A percentile compares a stretch with the other conserved stretches of the same genome.
These are phyloP conservation scores for Euglossa dilemma DNA, from an alignment of 1,140 invertebrate genomes.

Conservation along the genomic window DNA sequence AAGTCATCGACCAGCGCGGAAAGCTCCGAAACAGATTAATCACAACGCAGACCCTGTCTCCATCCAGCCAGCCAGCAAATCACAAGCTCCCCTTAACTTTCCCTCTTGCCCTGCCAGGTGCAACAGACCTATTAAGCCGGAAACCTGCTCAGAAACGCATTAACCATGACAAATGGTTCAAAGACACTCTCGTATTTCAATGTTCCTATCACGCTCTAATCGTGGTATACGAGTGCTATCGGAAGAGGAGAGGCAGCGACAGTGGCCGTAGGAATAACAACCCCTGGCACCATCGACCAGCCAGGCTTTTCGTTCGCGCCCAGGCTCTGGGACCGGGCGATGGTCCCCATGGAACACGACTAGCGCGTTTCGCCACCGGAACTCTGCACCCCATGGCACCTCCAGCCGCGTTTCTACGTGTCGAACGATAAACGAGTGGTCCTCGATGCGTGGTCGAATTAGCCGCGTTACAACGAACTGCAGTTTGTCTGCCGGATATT, in stretches of 20 bases:
- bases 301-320: slow-evolving; percentile 45
- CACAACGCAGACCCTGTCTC: too few species aligned
- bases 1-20: too few species aligned
- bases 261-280: slow-evolving; percentile 39
- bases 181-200: slow-evolving; percentile 25
- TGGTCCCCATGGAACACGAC: not conserved
- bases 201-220: slow-evolving; percentile 51
- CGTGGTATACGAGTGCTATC: slow-evolving; percentile 14
- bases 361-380: not conserved
- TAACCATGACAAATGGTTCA: slow-evolving; percentile 38
- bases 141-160: not conserved
- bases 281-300: slow-evolving; percentile 10
- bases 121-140: too few species aligned
- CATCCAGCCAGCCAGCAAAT: too few species aligned
- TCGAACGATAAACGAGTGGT: slow-evolving; percentile 59
- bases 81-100: not conserved
- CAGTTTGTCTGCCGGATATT: slow-evolving; percentile 53
- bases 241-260: slow-evolving; percentile 16
- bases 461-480: slow-evolving; percentile 38
- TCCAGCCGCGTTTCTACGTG: slow-evolving; percentile 33
- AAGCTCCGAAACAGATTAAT: too few species aligned
- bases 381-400: slow-evolving; percentile 41
- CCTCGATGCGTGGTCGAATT: slow-evolving; percentile 41
- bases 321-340: slow-evolving; percentile 1
- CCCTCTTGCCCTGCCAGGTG: not conserved